Conservation (phyloP, 2,113 vertebrate genomes). For the Andinoacara biseriatus region DNA sequence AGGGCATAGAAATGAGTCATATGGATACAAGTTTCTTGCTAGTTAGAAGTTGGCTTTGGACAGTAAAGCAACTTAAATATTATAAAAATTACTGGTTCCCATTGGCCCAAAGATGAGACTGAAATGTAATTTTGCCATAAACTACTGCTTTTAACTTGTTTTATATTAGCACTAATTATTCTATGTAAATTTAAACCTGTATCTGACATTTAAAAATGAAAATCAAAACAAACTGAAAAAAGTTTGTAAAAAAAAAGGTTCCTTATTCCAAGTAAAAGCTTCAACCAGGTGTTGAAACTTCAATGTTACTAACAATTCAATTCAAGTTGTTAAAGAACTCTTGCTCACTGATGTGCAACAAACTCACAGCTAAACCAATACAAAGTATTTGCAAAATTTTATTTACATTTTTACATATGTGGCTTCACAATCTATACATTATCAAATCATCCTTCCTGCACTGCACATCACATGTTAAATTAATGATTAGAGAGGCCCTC, state of each 20-base stretch:
- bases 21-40: accelerated
- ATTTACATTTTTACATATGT: not conserved
- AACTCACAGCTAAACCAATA: not conserved
- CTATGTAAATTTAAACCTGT: not conserved
- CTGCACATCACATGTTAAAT: not conserved
- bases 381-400: not conserved
- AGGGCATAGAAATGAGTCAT: accelerated
- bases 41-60: not conserved
- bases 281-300: not conserved
- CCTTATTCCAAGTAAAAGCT: too few species aligned
- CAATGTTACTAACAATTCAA: not conserved
- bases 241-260: too few species aligned
- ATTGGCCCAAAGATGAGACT: not conserved
- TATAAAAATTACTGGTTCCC: not conserved
- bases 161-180: accelerated
- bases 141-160: not conserved
- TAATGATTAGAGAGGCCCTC: not conserved
- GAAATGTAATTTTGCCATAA: not conserved
- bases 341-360: not conserved
- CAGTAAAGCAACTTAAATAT: not conserved
- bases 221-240: too few species aligned
- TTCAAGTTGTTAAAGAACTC: not conserved
- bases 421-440: not conserved
- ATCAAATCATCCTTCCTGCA: not conserved
- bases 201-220: too few species aligned